Evolutionary conservation across 1,140 invertebrate species (phyloP).

Genomic region (Latrodectus geometricus): DNA sequence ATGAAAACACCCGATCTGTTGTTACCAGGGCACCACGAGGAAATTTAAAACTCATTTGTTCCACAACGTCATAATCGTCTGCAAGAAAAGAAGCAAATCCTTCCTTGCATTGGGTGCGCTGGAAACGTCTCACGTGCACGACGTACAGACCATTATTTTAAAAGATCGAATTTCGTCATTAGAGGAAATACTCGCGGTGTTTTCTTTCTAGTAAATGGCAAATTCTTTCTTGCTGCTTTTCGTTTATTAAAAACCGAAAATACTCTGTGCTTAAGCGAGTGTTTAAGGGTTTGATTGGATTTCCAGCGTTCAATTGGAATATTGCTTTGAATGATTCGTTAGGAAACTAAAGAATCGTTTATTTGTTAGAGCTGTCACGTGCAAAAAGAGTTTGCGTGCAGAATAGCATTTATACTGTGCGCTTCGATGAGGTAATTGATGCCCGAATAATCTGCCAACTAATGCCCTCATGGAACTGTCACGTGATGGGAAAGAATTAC

Average conservation of each 20-base stretch:
- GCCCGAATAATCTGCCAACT: too few relatives aligned
- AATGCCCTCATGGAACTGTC: too few relatives aligned
- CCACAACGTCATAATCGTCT: neutral
- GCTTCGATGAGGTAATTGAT: too few relatives aligned
- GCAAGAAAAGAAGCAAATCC: neutral
- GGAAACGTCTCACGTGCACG: neutral
- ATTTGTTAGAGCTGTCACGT: neutral
- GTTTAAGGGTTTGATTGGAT: neutral
- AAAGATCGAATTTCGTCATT: neutral
- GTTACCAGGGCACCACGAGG: neutral
- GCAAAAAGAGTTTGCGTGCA: neutral
- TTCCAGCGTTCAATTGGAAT: neutral
- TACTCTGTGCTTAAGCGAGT: neutral
- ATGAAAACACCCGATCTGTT: neutral
- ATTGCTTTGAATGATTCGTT: neutral
- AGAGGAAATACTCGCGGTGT: neutral
- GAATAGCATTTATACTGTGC: neutral
- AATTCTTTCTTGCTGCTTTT: neutral
- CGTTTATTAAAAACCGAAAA: neutral
- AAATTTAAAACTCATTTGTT: conserved; percentile 3
- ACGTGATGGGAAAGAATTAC: too few relatives aligned
- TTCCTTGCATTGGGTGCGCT: neutral
- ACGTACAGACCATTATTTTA: neutral
- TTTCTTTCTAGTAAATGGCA: neutral
- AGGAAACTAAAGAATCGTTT: neutral